Evolutionary conservation across 2,113 vertebrate species (phyloP).

Genomic region (Cercopithecus mona): DNA sequence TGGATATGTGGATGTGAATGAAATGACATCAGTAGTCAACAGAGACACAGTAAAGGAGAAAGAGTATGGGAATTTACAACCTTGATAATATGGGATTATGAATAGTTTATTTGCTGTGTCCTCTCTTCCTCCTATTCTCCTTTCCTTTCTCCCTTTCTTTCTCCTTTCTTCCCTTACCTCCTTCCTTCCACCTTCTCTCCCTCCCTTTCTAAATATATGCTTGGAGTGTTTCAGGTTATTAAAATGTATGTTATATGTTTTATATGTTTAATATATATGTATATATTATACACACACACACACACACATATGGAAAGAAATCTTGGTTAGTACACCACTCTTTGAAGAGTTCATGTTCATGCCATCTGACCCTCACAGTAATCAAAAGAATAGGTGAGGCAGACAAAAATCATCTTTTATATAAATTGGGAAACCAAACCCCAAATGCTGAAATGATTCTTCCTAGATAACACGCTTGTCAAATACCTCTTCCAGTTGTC

Average conservation of each 20-base stretch:
- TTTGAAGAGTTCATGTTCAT: neutral
- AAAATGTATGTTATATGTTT: neutral
- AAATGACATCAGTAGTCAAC: accelerated
- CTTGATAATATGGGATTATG: neutral
- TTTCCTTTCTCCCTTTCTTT: neutral
- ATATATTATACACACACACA: neutral
- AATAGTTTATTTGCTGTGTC: neutral
- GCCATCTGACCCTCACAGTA: neutral
- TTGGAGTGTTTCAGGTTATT: neutral
- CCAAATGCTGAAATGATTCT: neutral
- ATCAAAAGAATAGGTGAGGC: neutral
- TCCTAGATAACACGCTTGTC: neutral
- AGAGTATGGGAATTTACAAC: neutral
- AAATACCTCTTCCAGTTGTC: neutral
- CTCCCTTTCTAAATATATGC: neutral
- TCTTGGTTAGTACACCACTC: neutral
- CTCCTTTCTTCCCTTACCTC: neutral
- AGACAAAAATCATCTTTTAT: neutral
- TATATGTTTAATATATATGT: too few relatives aligned
- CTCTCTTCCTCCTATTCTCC: neutral
- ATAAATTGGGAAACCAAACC: neutral
- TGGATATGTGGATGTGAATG: neutral
- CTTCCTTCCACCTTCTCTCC: neutral
- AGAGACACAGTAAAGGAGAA: neutral
- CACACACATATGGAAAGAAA: neutral